A percentile compares a stretch with the other conserved stretches of the same genome.
Evolutionary conservation across 1,140 invertebrate species (phyloP).

Genomic region (Macrotrachela quadricornifera): DNA sequence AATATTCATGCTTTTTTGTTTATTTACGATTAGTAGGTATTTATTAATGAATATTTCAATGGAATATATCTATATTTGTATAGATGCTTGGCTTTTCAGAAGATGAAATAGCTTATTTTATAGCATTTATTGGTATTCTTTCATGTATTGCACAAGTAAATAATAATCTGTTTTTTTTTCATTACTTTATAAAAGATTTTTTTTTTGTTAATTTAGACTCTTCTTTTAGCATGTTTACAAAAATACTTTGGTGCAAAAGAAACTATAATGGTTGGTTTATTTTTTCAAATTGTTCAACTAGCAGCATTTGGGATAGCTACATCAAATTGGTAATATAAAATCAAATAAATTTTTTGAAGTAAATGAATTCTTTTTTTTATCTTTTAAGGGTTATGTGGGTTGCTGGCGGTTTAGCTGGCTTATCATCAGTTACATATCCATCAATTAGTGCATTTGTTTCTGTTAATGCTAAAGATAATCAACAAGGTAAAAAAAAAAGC

Average conservation of each 20-base stretch:
- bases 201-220: slow-evolving; percentile 25
- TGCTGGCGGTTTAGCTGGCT: slow-evolving; percentile 74
- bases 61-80: no score
- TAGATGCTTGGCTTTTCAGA: slow-evolving; percentile 69
- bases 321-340: slow-evolving; percentile 41
- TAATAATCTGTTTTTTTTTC: no score
- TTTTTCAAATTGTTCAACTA: slow-evolving; percentile 86
- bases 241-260: slow-evolving; percentile 73
- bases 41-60: no score
- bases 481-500: slow-evolving; percentile 46
- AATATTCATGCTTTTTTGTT: slow-evolving; percentile 99
- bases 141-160: slow-evolving; percentile 72
- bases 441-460: slow-evolving; percentile 95
- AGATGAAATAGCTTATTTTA: slow-evolving; percentile 84
- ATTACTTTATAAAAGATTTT: no score
- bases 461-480: slow-evolving; percentile 78
- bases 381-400: slow-evolving; percentile 66
- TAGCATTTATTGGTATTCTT: slow-evolving; percentile 81
- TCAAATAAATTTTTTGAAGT: no score
- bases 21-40: slow-evolving; percentile 56
- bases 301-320: slow-evolving; percentile 88
- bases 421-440: slow-evolving; percentile 78
- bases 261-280: slow-evolving; percentile 81
- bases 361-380: slow-evolving; percentile 13
- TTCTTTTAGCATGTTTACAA: slow-evolving; percentile 65